A percentile compares a stretch with the other conserved stretches of the same genome.
phyloP scores from a whole-genome alignment of 2,113 vertebrate species.

The Zingel zingel region DNA sequence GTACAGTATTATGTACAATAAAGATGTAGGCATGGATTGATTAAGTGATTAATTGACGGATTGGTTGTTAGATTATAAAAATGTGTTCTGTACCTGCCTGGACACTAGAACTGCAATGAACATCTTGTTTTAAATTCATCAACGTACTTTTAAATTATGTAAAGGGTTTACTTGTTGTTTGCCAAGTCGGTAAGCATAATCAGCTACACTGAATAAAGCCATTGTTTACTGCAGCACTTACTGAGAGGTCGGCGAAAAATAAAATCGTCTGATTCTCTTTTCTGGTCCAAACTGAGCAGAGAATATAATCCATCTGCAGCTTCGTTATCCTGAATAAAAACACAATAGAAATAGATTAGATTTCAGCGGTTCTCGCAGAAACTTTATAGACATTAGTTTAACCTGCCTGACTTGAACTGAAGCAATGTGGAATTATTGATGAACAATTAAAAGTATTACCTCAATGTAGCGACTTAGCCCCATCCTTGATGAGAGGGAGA shows the following conservation, averaged over 20 bases:
- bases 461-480: constrained; percentile 73
- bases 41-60: neutral
- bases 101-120: neutral
- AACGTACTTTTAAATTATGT: constrained; percentile 12
- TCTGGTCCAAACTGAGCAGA: constrained; percentile 75
- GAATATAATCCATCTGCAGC: constrained; percentile 74
- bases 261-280: constrained; percentile 77
- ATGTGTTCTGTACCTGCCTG: neutral
- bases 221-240: constrained; percentile 63
- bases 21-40: neutral
- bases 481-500: constrained; percentile 68
- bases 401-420: neutral
- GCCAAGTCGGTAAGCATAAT: constrained; percentile 9
- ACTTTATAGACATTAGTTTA: constrained; percentile 26
- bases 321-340: constrained; percentile 68
- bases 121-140: neutral
- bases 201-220: constrained; percentile 27
- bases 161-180: neutral
- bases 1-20: neutral
- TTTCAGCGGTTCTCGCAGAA: neutral
- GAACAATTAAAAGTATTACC: constrained; percentile 45
- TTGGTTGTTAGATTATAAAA: neutral
- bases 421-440: neutral
- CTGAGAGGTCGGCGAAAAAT: constrained; percentile 79
- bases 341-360: neutral